Percentiles rank a stretch among this genome's conserved stretches.
phyloP scores from a whole-genome alignment of 2,888 invertebrate species.

The Glaucopsyche alexis region DNA sequence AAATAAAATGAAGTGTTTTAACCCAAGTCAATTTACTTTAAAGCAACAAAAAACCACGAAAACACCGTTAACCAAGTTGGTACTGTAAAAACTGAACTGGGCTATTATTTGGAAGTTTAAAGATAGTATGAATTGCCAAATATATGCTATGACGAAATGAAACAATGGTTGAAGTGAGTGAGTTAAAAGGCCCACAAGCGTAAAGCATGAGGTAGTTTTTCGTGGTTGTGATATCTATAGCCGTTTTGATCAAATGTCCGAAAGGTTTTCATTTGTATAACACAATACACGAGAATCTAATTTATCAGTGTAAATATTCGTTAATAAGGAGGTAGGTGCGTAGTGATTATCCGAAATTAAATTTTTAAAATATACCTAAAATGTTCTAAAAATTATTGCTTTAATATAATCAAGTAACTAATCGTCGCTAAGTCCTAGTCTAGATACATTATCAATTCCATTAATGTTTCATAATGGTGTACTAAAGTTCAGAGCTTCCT shows the following conservation, averaged over 20 bases:
- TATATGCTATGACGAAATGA: neutral
- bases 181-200: slow-evolving; percentile 18
- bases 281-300: neutral
- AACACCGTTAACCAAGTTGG: neutral
- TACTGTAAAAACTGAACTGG: neutral
- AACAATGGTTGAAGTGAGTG: slow-evolving; percentile 11
- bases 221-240: slow-evolving; percentile 37
- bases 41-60: neutral
- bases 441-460: slow-evolving; percentile 17
- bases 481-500: neutral
- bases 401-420: slow-evolving; percentile 20
- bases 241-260: slow-evolving; percentile 5
- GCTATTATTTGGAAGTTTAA: neutral
- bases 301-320: slow-evolving; percentile 9
- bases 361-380: neutral
- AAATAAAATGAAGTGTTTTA: neutral
- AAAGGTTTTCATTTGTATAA: neutral
- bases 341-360: neutral
- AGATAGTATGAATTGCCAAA: slow-evolving; percentile 7
- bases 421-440: slow-evolving; percentile 16
- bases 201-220: slow-evolving; percentile 38
- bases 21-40: neutral
- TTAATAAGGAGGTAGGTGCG: slow-evolving; percentile 25
- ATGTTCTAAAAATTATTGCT: slow-evolving; percentile 28
- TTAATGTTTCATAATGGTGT: neutral